These are phyloP conservation scores for Geothlypis trichas DNA, from an alignment of 2,113 vertebrate species.

Conservation along the genomic window DNA sequence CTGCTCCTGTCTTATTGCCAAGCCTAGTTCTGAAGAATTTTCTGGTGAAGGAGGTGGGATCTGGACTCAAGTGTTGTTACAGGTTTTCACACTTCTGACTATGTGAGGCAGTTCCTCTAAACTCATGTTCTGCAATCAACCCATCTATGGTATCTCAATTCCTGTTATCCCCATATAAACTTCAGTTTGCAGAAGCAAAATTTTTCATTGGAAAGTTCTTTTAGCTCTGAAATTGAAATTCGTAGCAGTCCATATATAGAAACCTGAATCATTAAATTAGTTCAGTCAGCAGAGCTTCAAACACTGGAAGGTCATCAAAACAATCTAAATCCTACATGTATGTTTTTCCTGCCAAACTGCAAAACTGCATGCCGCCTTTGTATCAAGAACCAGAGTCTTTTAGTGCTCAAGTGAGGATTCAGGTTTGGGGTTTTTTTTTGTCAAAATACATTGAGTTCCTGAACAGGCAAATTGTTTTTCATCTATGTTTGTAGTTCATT, in stretches of 20 bases:
- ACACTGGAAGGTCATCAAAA: background rate
- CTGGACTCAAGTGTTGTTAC: background rate
- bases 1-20: background rate
- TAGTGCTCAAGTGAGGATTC: background rate
- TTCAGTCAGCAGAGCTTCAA: background rate
- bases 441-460: background rate
- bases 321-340: background rate
- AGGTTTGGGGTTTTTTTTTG: background rate
- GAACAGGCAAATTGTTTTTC: background rate
- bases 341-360: background rate
- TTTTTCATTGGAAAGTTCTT: background rate
- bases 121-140: background rate
- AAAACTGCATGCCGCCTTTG: background rate
- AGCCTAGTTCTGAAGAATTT: background rate
- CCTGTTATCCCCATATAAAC: background rate
- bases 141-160: background rate
- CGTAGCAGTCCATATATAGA: background rate
- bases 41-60: background rate
- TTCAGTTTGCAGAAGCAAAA: background rate
- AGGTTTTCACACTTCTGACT: background rate
- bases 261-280: background rate
- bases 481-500: background rate
- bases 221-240: background rate
- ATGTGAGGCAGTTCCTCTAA: background rate
- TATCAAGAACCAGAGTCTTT: background rate